Percentiles rank a stretch among this genome's conserved stretches.
Evolutionary conservation across 92 coral and sea anemone genomes (phyloP).

Genomic region (Virgularia gustaviana): DNA sequence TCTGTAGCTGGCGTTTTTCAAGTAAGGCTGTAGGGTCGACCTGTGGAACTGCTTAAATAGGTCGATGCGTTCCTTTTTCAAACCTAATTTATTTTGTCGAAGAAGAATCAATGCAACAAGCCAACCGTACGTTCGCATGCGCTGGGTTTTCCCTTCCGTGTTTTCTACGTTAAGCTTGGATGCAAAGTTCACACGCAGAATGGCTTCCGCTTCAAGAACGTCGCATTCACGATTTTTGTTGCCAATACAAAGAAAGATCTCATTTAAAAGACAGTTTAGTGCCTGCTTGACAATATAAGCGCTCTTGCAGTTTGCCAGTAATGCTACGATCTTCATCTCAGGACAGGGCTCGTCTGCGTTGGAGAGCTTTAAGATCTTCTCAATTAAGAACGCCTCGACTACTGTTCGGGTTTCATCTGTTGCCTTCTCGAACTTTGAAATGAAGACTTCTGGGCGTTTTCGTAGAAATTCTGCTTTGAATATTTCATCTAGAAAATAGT

Average conservation of each 20-base stretch:
- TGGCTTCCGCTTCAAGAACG: background rate
- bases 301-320: conserved; percentile 10
- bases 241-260: conserved; percentile 12
- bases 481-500: conserved; percentile 5
- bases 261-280: conserved; percentile 1
- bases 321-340: background rate
- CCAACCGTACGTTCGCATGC: background rate
- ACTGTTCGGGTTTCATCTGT: background rate
- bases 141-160: background rate
- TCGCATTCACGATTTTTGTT: background rate
- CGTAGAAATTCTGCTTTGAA: background rate
- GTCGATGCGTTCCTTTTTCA: background rate
- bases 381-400: conserved; percentile 6
- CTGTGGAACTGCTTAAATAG: background rate
- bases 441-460: background rate
- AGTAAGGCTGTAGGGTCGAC: background rate
- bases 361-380: background rate
- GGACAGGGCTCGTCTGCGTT: background rate
- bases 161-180: background rate
- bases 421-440: background rate
- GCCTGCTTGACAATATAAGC: conserved; percentile 2
- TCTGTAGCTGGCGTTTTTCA: background rate
- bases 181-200: background rate
- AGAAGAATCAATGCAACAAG: background rate
- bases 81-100: background rate